phyloP scores from a whole-genome alignment of 2,888 invertebrate genomes.

The Ornithoptera priamus region DNA sequence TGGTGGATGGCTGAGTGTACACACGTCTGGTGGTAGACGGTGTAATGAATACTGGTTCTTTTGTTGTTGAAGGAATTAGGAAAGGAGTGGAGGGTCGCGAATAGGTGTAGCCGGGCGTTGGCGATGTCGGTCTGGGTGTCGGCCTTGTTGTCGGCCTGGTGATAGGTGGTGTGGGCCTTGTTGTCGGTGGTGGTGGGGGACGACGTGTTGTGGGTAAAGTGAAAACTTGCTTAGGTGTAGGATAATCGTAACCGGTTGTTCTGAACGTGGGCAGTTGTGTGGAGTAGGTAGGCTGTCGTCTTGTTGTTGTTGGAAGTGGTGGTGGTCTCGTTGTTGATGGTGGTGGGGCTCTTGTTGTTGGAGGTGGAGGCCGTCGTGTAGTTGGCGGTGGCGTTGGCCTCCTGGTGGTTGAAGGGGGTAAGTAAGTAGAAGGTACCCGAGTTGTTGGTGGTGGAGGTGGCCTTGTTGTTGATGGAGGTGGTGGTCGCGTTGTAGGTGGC shows the following conservation, averaged over 20 bases:
- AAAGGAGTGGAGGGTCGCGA: constrained; percentile 36
- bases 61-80: constrained; percentile 40
- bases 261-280: constrained; percentile 35
- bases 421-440: constrained; percentile 33
- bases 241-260: constrained; percentile 53
- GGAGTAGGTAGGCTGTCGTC: constrained; percentile 33
- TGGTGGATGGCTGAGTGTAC: constrained; percentile 37
- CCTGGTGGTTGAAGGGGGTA: constrained; percentile 26
- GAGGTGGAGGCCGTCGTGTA: constrained; percentile 35
- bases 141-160: constrained; percentile 33
- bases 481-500: constrained; percentile 19
- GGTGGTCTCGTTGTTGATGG: constrained; percentile 32
- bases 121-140: constrained; percentile 31
- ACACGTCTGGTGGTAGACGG: constrained; percentile 42
- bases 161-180: constrained; percentile 34
- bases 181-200: constrained; percentile 33
- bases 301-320: constrained; percentile 31
- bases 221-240: constrained; percentile 43
- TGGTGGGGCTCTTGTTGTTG: constrained; percentile 27
- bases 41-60: constrained; percentile 37
- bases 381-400: constrained; percentile 43
- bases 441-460: constrained; percentile 30
- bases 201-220: constrained; percentile 38
- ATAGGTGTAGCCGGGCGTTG: constrained; percentile 33
- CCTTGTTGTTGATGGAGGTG: constrained; percentile 31